These are phyloP conservation scores for Ochotona curzoniae DNA, from an alignment of 2,113 vertebrate species.

Conservation along the genomic window DNA sequence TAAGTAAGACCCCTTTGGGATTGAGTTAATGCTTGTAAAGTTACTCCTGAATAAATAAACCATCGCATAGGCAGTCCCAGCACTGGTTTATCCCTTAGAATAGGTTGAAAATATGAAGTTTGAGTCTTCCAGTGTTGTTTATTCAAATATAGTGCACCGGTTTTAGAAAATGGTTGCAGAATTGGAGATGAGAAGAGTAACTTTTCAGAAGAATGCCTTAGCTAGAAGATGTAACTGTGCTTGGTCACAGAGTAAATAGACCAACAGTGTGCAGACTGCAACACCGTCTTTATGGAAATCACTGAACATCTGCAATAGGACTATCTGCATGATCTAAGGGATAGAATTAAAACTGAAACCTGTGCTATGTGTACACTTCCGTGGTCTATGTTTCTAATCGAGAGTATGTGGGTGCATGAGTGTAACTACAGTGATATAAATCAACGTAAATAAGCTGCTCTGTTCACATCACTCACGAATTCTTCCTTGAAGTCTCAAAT, in stretches of 20 bases:
- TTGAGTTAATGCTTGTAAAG: not conserved
- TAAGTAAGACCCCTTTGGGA: not conserved
- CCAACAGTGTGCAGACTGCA: slow-evolving; percentile 19
- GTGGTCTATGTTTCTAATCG: not conserved
- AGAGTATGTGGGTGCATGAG: too few relatives aligned
- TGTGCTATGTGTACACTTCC: not conserved
- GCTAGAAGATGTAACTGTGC: not conserved
- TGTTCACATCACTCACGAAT: not conserved
- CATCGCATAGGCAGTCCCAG: not conserved
- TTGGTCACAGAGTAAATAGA: not conserved
- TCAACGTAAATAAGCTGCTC: not conserved
- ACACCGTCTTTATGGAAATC: slow-evolving; percentile 47
- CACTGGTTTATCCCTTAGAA: not conserved
- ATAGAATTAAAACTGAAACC: not conserved
- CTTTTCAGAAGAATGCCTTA: not conserved
- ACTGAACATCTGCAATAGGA: not conserved
- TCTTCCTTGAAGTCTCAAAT: not conserved
- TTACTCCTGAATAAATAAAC: not conserved
- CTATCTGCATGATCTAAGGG: not conserved
- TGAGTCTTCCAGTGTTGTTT: not conserved
- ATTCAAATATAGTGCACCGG: not conserved
- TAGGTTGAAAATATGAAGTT: not conserved
- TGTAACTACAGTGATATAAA: not conserved
- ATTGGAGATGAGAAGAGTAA: not conserved
- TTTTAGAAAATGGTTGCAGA: not conserved